Percentiles rank a stretch among this genome's conserved stretches.
phyloP scores from a whole-genome alignment of 2,888 invertebrate genomes.

The Scelioninae gen. 1 region DNA sequence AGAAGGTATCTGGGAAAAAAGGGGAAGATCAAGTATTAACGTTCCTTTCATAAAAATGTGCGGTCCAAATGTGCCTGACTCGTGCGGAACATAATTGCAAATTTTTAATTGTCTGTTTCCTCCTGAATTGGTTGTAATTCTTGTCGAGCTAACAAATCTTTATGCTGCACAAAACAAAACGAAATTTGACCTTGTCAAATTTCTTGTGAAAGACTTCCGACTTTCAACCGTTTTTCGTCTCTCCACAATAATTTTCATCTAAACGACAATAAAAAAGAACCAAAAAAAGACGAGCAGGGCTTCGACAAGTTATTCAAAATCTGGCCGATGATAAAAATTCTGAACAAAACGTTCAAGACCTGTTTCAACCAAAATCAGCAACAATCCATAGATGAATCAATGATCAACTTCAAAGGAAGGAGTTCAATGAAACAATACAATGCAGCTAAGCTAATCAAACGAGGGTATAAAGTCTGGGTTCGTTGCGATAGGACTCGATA shows the following conservation, averaged over 20 bases:
- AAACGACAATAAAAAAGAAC: conserved; percentile 41
- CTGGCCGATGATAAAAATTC: conserved; percentile 15
- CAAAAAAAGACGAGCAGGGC: conserved; percentile 11
- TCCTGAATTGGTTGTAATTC: no score
- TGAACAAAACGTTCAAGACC: conserved; percentile 5
- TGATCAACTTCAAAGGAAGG: conserved; percentile 56
- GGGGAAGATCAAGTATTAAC: no score
- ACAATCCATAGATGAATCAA: conserved; percentile 56
- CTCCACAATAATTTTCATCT: no score
- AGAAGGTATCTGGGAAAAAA: conserved; percentile 1
- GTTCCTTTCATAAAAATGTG: no score
- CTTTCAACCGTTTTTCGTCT: no score
- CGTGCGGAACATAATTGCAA: no score
- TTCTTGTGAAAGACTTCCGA: no score
- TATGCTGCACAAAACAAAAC: no score
- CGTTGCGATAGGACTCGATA: conserved; percentile 17
- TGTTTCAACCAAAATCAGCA: conserved; percentile 36
- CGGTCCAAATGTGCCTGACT: no score
- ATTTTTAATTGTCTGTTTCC: no score
- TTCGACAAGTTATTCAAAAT: conserved; percentile 53
- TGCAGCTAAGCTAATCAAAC: conserved; percentile 50
- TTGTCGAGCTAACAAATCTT: no score
- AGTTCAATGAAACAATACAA: conserved; percentile 46
- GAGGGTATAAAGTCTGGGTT: conserved; percentile 51
- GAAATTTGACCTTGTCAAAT: no score